These are phyloP conservation scores for Calidris pugnax DNA, from an alignment of 2,113 vertebrate genomes.

Conservation along the genomic window DNA sequence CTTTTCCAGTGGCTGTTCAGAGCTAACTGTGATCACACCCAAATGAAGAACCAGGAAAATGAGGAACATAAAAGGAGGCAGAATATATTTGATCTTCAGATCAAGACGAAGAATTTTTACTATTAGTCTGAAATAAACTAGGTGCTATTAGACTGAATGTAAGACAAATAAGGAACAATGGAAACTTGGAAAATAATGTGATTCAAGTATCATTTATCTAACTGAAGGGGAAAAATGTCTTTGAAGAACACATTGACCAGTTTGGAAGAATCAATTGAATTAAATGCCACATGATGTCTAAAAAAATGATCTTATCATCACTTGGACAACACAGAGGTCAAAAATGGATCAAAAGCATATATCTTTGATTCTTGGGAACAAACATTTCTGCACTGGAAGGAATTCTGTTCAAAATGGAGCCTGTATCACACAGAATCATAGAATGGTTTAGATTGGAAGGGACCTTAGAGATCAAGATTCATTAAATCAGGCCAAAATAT, in stretches of 20 bases:
- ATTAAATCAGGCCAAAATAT: neutral
- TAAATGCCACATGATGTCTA: neutral
- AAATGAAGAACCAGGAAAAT: neutral
- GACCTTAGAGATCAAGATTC: neutral
- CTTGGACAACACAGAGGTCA: neutral
- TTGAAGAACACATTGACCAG: neutral
- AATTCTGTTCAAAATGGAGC: neutral
- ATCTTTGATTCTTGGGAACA: neutral
- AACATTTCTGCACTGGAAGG: neutral
- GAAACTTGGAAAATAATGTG: neutral
- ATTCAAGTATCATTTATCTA: neutral
- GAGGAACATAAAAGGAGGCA: neutral
- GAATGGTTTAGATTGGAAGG: neutral
- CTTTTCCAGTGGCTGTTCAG: neutral
- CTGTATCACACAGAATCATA: neutral
- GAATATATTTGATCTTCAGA: neutral
- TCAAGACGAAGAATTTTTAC: neutral
- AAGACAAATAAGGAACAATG: neutral
- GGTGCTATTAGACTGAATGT: neutral
- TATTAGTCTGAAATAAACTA: neutral
- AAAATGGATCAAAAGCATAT: neutral
- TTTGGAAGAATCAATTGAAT: neutral
- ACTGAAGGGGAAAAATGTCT: neutral
- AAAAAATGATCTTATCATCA: neutral
- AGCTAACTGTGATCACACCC: neutral